Evolutionary conservation across 2,797 vertebrate species (phyloP).

Genomic region (Anabacerthia variegaticeps): DNA sequence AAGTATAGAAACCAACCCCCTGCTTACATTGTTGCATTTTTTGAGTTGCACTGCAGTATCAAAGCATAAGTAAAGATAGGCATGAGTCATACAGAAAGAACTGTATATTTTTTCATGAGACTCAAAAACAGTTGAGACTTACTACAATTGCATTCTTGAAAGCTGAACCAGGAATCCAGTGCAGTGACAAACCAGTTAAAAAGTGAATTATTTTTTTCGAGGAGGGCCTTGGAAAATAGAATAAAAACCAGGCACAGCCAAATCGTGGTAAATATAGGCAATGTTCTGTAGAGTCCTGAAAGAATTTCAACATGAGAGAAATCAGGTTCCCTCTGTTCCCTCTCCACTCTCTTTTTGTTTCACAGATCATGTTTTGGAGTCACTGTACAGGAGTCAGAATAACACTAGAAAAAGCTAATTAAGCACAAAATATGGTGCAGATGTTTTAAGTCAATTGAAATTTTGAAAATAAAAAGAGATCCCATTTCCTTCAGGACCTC

Average conservation of each 20-base stretch:
- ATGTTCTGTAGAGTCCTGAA: not conserved
- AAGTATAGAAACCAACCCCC: not conserved
- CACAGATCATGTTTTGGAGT: not conserved
- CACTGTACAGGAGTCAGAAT: not conserved
- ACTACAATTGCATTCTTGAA: not conserved
- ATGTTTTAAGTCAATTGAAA: not conserved
- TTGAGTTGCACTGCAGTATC: not conserved
- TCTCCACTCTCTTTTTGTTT: not conserved
- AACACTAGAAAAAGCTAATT: not conserved
- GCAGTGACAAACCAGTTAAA: not conserved
- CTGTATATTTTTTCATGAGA: not conserved
- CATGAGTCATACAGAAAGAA: not conserved
- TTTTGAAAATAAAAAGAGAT: slow-evolving; percentile 9
- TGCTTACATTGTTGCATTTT: not conserved
- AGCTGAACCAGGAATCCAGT: not conserved
- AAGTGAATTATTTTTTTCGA: not conserved
- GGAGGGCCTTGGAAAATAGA: not conserved
- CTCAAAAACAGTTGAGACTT: not conserved
- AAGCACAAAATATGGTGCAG: not conserved
- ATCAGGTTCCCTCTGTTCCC: not conserved
- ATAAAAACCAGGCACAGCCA: not conserved
- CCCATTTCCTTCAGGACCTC: not conserved
- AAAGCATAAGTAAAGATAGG: not conserved
- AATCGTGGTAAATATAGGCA: not conserved
- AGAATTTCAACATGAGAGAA: not conserved